Base-by-base conservation (phyloP, 2,113 vertebrate genomes). In the Propithecus coquereli region DNA sequence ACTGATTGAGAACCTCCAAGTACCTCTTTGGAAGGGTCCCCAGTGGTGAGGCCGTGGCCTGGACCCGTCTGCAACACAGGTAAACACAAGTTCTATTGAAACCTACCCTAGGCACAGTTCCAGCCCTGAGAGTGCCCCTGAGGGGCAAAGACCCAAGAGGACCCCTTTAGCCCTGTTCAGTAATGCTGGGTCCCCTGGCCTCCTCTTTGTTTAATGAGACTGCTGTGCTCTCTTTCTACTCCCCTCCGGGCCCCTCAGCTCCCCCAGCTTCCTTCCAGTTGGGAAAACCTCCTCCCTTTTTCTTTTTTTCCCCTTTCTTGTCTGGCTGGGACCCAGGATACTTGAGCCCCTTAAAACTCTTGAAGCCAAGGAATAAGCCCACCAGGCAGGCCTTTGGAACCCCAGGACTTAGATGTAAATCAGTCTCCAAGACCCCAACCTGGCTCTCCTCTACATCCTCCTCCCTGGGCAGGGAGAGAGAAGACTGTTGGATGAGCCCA, bases 361-460 rank as follows among this genome's bases (percentile, higher is more conserved):
- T 20, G 43, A 92, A 23, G 52, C 23, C 70, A 87, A 94, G 54
- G 43, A 90, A n/a, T 71, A 68, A 82, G n/a, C 70, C 50, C 90
- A 68, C 59, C 2, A 43, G 66, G 52, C 27, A 87, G 63, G 57
- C 68, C 43, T 74, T 59, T 37, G 34, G 83, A 70, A 92, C 5
- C 45, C 47, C 80, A 66, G 59, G 52, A 97, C 57, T 88, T 63
- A 95, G 30, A 91, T 25, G 11, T 40, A 81, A 85, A 65, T 94
- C 61, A 57, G 23, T 87, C 81, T 85, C 34, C 57, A 91, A 88
- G n/a, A 59, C 5, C 47, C 57, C 23, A 71, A 17, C 25, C 43
- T 52, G 47, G 65, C 27, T 91, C 84, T 47, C 34, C 18, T 86
- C 86, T 47, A 30, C 22, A 50, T 79, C 70, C 57, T 52, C 37